phyloP scores from a whole-genome alignment of 2,888 invertebrate genomes.

The Volucella inflata region DNA sequence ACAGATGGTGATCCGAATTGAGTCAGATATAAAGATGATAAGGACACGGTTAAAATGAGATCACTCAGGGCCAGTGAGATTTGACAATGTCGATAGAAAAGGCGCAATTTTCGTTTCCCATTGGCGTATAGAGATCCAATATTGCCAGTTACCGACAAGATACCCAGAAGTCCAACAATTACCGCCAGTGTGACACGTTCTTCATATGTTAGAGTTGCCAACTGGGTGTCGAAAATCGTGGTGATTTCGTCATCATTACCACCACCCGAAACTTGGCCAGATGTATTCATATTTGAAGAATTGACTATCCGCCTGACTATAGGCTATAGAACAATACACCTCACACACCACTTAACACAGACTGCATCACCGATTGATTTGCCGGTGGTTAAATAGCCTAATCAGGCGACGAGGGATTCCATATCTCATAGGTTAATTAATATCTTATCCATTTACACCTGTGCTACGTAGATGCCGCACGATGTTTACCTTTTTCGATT shows the following conservation, averaged over 20 bases:
- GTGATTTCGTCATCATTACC: constrained; percentile 48
- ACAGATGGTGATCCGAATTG: constrained; percentile 79
- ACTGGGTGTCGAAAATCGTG: constrained; percentile 73
- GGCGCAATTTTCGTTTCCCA: constrained; percentile 83
- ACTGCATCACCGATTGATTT: neutral
- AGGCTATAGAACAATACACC: constrained; percentile 36
- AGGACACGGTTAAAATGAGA: constrained; percentile 81
- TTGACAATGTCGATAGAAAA: constrained; percentile 85
- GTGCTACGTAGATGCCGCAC: constrained; percentile 27
- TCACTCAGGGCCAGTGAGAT: constrained; percentile 85
- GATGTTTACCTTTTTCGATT: constrained; percentile 48
- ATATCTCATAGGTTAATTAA: constrained; percentile 50
- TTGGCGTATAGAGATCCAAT: constrained; percentile 79
- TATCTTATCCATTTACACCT: constrained; percentile 49
- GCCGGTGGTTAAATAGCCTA: neutral
- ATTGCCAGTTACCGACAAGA: constrained; percentile 78
- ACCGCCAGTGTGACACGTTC: constrained; percentile 76
- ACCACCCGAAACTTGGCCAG: neutral
- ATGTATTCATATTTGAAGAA: too few relatives aligned
- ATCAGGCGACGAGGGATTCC: constrained; percentile 18
- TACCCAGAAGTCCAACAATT: constrained; percentile 76
- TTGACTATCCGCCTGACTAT: constrained; percentile 54
- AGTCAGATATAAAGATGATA: constrained; percentile 78
- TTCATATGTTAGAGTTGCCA: constrained; percentile 76
- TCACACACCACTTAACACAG: constrained; percentile 2